Percentiles rank a stretch among this genome's conserved stretches.
phyloP scores from a whole-genome alignment of 2,113 vertebrate genomes.

The Upupa epops region DNA sequence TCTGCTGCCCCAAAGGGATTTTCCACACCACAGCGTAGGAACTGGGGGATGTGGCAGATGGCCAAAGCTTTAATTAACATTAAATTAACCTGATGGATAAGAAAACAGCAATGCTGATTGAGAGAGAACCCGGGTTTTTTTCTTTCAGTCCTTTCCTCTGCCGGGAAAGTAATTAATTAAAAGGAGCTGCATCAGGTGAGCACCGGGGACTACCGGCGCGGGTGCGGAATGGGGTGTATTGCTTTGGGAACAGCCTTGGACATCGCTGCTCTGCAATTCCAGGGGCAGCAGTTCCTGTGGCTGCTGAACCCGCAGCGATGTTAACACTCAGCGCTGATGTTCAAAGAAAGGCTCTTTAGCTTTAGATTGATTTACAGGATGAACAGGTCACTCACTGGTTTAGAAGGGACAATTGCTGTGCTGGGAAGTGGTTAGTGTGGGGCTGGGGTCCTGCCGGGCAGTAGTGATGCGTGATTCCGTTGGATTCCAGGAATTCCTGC shows the following conservation, averaged over 20 bases:
- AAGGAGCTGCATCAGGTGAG: not conserved
- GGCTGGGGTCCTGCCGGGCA: not conserved
- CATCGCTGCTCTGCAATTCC: not conserved
- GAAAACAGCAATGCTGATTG: not conserved
- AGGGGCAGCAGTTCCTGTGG: not conserved
- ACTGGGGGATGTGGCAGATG: not conserved
- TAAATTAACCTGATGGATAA: not conserved
- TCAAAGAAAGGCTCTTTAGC: not conserved
- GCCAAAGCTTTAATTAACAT: not conserved
- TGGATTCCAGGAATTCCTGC: not conserved
- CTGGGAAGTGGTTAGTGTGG: too few species aligned
- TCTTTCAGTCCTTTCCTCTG: not conserved
- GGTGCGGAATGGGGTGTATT: rapidly evolving
- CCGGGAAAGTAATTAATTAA: not conserved
- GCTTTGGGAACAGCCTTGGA: not conserved
- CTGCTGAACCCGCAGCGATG: not conserved
- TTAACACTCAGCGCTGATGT: rapidly evolving
- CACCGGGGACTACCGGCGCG: not conserved
- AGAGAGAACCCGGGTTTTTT: not conserved
- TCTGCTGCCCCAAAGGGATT: not conserved
- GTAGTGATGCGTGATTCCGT: not conserved
- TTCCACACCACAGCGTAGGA: not conserved
- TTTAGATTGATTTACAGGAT: too few species aligned
- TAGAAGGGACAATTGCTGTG: too few species aligned
- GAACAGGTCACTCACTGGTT: too few species aligned